Conservation (phyloP, 2,113 vertebrate genomes). For the Megaceryle maxima region DNA sequence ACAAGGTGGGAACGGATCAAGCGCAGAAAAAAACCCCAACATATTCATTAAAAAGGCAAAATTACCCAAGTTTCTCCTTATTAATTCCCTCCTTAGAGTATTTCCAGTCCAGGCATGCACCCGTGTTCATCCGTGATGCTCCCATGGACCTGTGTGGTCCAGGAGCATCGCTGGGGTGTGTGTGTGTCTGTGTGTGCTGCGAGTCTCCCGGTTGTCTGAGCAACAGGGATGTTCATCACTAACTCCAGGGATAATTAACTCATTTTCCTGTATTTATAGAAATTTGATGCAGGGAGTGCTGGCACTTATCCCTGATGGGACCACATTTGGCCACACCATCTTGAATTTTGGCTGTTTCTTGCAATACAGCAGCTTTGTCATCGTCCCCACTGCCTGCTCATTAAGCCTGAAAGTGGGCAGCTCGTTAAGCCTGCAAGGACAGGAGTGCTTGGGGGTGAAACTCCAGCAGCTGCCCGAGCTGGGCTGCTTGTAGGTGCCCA, state of each 20-base stretch:
- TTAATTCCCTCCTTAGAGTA: neutral
- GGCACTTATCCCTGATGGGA: neutral
- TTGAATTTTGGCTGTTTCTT: neutral
- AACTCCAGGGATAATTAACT: constrained; percentile 54
- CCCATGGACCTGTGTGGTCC: neutral
- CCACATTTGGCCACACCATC: neutral
- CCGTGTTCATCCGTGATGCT: neutral
- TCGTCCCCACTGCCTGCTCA: neutral
- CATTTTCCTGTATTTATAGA: constrained; percentile 46
- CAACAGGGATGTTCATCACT: constrained; percentile 20
- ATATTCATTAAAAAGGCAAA: neutral
- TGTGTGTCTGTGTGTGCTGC: neutral
- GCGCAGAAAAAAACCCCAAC: neutral
- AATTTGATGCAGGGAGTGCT: neutral
- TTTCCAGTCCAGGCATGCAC: neutral
- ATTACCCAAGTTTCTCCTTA: neutral
- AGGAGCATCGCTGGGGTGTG: neutral
- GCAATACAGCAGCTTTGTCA: neutral
- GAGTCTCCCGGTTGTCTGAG: constrained; percentile 43
- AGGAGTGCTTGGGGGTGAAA: neutral
- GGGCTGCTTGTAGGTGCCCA: neutral
- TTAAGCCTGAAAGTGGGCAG: neutral
- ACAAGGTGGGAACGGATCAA: neutral
- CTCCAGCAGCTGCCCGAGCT: neutral
- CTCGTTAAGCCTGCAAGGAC: neutral